Evolutionary conservation across 1,140 invertebrate genomes (phyloP).

Genomic region (silkworm (Bombyx mori)): DNA sequence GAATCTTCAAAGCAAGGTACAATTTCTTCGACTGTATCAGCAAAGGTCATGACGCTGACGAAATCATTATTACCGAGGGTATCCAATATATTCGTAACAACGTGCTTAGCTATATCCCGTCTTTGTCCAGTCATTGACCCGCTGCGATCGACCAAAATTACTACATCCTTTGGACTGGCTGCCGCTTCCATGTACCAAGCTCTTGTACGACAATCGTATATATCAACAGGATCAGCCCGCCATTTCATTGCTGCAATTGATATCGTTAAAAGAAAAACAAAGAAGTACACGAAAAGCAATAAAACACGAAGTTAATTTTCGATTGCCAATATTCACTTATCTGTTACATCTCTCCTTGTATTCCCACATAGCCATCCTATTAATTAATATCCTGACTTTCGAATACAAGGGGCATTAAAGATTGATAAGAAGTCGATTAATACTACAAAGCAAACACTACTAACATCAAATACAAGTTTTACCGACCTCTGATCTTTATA

Average conservation of each 20-base stretch:
- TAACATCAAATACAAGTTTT: too few relatives aligned
- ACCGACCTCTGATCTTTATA: too few relatives aligned
- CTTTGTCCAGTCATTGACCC: slow-evolving; percentile 97
- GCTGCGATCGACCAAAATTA: slow-evolving; percentile 94
- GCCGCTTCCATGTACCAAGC: slow-evolving; percentile 98
- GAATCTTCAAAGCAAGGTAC: slow-evolving; percentile 91
- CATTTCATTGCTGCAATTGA: slow-evolving; percentile 73
- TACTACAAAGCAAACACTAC: too few relatives aligned
- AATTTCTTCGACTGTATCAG: slow-evolving; percentile 81
- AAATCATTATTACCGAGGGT: slow-evolving; percentile 99
- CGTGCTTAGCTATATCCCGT: slow-evolving; percentile 93
- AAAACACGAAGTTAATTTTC: too few relatives aligned
- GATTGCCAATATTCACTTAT: too few relatives aligned
- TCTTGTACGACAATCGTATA: slow-evolving; percentile 90
- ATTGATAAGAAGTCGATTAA: too few relatives aligned
- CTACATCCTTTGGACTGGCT: slow-evolving; percentile 95
- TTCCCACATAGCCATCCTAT: too few relatives aligned
- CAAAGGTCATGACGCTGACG: slow-evolving; percentile 95
- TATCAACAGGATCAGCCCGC: slow-evolving; percentile 81
- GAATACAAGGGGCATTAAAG: too few relatives aligned
- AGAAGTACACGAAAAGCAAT: too few relatives aligned
- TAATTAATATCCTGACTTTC: too few relatives aligned
- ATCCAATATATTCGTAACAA: slow-evolving; percentile 95
- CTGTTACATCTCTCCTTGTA: too few relatives aligned
- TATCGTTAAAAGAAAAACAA: too few relatives aligned